Percentiles rank a stretch among this genome's conserved stretches.
Conservation (phyloP, 2,888 invertebrate genomes). For the Meteorus cinctellus region DNA sequence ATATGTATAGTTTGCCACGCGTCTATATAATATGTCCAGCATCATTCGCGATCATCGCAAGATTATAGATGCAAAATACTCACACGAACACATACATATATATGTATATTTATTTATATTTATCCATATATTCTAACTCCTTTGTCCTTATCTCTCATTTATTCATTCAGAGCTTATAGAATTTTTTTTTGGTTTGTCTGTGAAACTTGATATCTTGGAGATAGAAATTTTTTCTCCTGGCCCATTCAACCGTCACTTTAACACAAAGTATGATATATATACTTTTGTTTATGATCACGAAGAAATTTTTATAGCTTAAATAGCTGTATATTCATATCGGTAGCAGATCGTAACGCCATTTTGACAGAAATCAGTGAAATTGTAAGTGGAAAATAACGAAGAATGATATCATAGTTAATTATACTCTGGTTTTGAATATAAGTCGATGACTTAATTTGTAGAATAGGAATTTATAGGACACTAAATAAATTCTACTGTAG, state of each 20-base stretch:
- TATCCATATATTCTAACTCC: neutral
- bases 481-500: too few relatives aligned
- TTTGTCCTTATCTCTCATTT: neutral
- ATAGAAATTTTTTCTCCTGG: conserved; percentile 8
- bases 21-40: conserved; percentile 17
- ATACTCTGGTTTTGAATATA: too few relatives aligned
- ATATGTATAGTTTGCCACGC: conserved; percentile 31
- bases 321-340: too few relatives aligned
- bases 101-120: neutral
- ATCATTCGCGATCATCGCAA: conserved; percentile 22
- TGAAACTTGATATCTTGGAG: conserved; percentile 22
- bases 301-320: too few relatives aligned
- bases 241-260: conserved; percentile 14
- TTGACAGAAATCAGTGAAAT: too few relatives aligned
- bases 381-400: too few relatives aligned
- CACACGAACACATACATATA: neutral
- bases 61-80: conserved; percentile 9
- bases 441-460: too few relatives aligned
- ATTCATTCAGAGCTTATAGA: neutral
- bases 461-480: too few relatives aligned
- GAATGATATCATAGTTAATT: too few relatives aligned
- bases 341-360: too few relatives aligned
- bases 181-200: conserved; percentile 3
- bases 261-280: neutral
- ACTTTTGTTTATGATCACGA: too few relatives aligned